Conservation (phyloP, 2,113 vertebrate species). For the Ictalurus furcatus region DNA sequence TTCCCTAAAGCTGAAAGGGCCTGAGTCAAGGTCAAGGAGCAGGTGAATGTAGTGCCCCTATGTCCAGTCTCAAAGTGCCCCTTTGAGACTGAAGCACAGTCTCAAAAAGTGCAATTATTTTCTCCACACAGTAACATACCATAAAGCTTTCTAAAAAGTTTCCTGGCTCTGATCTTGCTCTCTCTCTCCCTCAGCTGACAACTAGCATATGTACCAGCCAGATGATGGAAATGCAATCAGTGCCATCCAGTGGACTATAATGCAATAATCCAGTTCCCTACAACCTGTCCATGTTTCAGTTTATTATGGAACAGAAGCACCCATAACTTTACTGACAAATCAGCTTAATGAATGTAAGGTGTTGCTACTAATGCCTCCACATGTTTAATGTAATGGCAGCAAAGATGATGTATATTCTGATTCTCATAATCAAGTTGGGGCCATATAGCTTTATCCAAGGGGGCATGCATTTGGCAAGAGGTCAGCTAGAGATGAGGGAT, state of each 20-base stretch:
- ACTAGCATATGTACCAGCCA: conserved; percentile 41
- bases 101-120: conserved; percentile 37
- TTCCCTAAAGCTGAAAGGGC: conserved; percentile 60
- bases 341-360: conserved; percentile 11
- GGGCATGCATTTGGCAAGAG: conserved; percentile 5
- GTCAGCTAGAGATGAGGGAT: conserved; percentile 28
- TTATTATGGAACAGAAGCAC: conserved; percentile 14
- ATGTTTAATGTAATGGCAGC: conserved; percentile 18
- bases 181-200: conserved; percentile 22
- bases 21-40: conserved; percentile 69
- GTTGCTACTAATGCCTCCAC: conserved; percentile 1
- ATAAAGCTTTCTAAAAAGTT: conserved; percentile 22
- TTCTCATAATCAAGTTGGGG: background rate
- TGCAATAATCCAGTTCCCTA: conserved; percentile 36
- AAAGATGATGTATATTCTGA: background rate
- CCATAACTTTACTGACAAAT: conserved; percentile 14
- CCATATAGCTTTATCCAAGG: background rate
- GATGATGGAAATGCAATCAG: conserved; percentile 36
- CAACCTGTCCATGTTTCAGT: conserved; percentile 2
- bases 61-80: too few species aligned
- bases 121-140: conserved; percentile 23
- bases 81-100: conserved; percentile 52
- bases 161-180: conserved; percentile 18
- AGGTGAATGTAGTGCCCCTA: conserved; percentile 60
- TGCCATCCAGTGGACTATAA: conserved; percentile 49